Evolutionary conservation across 2,888 invertebrate species (phyloP).

Genomic region (Callosobruchus maculatus): DNA sequence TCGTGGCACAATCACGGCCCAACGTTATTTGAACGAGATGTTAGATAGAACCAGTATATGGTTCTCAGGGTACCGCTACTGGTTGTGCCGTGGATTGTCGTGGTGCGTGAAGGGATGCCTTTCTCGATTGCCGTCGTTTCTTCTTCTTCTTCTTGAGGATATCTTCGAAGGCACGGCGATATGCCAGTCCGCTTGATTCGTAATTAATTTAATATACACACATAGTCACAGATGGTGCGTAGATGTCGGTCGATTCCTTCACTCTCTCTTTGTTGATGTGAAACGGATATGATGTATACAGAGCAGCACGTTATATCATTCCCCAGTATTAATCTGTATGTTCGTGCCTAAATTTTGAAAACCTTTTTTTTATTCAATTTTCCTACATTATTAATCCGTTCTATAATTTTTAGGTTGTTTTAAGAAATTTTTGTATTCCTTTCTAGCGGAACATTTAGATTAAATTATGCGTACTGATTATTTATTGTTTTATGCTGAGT

Average conservation of each 20-base stretch:
- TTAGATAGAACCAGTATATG: too few species aligned
- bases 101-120: background rate
- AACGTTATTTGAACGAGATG: too few species aligned
- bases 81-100: background rate
- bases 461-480: too few species aligned
- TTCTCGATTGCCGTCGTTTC: background rate
- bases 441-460: too few species aligned
- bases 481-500: too few species aligned
- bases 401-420: too few species aligned
- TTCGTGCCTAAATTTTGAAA: too few species aligned
- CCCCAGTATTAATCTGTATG: background rate
- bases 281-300: background rate
- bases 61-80: background rate
- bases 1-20: too few species aligned
- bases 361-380: too few species aligned
- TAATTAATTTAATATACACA: background rate
- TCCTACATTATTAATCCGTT: too few species aligned
- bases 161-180: background rate
- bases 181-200: background rate
- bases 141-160: background rate
- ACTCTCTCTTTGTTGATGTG: background rate
- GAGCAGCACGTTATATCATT: background rate
- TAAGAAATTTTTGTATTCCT: too few species aligned
- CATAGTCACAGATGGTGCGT: background rate
- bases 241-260: background rate